phyloP scores from a whole-genome alignment of 1,140 invertebrate species.

The Ridgeia piscesae region DNA sequence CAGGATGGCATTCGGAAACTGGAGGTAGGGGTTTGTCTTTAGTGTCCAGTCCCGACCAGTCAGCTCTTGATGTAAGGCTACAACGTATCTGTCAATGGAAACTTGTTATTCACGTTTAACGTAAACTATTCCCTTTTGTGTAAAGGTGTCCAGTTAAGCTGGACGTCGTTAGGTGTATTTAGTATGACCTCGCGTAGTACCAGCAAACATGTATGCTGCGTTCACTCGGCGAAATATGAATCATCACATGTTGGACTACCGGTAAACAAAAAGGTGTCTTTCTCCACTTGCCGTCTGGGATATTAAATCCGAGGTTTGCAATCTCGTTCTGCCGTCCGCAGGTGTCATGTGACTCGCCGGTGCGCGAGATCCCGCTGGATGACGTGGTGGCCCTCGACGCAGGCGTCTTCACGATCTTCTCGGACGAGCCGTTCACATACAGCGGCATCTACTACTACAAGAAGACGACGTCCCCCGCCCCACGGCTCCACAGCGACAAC shows the following conservation, averaged over 20 bases:
- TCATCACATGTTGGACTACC: too few relatives aligned
- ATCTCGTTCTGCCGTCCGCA: neutral
- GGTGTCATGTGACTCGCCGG: conserved; percentile 11
- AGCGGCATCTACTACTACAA: conserved; percentile 21
- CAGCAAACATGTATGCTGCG: neutral
- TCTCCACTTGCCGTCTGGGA: too few relatives aligned
- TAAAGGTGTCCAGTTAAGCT: neutral
- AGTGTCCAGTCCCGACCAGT: neutral
- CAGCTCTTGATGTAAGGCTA: neutral
- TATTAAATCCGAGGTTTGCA: neutral
- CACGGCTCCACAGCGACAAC: neutral
- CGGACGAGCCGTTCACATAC: conserved; percentile 19
- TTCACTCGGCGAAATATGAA: neutral
- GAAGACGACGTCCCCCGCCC: neutral
- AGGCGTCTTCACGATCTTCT: conserved; percentile 14
- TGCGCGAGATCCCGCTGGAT: neutral
- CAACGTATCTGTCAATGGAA: neutral
- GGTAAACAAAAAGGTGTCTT: too few relatives aligned
- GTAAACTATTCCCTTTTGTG: neutral
- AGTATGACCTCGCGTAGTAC: neutral
- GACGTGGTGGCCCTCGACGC: conserved; percentile 15
- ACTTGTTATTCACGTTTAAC: neutral
- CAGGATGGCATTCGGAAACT: conserved; percentile 20
- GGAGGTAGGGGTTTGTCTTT: conserved; percentile 4
- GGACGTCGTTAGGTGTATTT: neutral